Evolutionary conservation across 1,140 invertebrate species (phyloP).

Genomic region (Achroia grisella): DNA sequence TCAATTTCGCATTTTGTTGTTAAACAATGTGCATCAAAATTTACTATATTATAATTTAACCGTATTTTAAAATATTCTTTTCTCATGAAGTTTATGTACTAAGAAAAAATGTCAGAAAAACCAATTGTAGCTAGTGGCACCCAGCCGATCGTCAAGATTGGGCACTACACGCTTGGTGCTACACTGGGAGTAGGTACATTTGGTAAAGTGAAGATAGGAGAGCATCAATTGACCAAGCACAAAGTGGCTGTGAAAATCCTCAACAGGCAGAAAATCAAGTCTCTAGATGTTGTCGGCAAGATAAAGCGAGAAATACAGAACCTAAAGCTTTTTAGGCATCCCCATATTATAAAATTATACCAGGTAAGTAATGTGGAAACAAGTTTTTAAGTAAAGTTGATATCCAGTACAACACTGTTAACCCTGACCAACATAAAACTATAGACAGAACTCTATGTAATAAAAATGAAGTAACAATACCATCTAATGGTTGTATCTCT

Average conservation of each 20-base stretch:
- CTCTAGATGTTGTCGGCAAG: slow-evolving; percentile 98
- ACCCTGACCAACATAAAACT: slow-evolving; percentile 6
- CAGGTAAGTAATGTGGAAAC: slow-evolving; percentile 69
- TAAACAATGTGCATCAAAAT: too few species aligned
- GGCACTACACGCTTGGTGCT: slow-evolving; percentile 91
- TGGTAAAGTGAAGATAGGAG: slow-evolving; percentile 98
- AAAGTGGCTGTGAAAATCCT: slow-evolving; percentile 99
- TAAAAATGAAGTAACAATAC: too few species aligned
- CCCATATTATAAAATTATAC: slow-evolving; percentile 99
- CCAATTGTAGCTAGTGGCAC: slow-evolving; percentile 60
- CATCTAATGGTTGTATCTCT: too few species aligned
- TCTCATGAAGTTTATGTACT: too few species aligned
- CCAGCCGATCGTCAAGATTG: slow-evolving; percentile 93
- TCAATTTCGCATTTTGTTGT: too few species aligned
- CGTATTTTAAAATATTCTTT: too few species aligned
- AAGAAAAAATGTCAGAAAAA: slow-evolving; percentile 76
- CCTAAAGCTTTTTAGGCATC: slow-evolving; percentile 98
- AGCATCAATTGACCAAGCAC: slow-evolving; percentile 97
- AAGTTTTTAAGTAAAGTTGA: too few species aligned
- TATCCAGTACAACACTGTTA: too few species aligned
- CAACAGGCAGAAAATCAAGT: slow-evolving; percentile 99
- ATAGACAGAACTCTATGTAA: too few species aligned
- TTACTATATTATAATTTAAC: too few species aligned
- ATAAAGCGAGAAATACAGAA: slow-evolving; percentile 99
- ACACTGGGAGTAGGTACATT: slow-evolving; percentile 95